Evolutionary conservation across 2,113 vertebrate genomes (phyloP), one percentile per base, ranked within the genome.

Genomic region (Dolichotis patagonum): DNA sequence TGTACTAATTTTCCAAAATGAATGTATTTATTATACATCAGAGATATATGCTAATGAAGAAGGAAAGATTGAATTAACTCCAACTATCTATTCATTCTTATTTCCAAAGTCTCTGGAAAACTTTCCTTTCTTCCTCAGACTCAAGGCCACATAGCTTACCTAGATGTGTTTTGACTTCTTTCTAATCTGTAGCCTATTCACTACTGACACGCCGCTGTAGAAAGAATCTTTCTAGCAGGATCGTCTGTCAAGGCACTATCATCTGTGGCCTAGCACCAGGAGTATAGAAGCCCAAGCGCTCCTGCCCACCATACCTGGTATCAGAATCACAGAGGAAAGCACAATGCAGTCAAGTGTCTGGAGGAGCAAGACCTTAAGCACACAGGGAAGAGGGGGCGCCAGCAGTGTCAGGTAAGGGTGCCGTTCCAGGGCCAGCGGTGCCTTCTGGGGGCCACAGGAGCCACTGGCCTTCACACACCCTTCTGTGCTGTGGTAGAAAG

Each of bases 61-160:
- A 30, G 43, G 28, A 28, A 17, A 49, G 49, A 62, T 41, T 62
- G 83, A 73, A 54, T 52, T 13, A 62, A 89, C 22, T 41, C 35
- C 43, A 52, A 58, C 14, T 17, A 46, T 41, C 43, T 52, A 83
- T 30, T 60, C 26, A 12, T 71, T 41, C 41, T 20, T 73, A 88
- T 83, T 62, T 88, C 54, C 65, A n/a, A n/a, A 73, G 63, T n/a
- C 16, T 80, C 80, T 69, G 62, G 54, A n/a, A n/a, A n/a, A n/a
- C n/a, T n/a, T n/a, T n/a, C n/a, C n/a, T n/a, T n/a, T n/a, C n/a
- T n/a, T n/a, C n/a, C n/a, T n/a, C n/a, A 35, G 28, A 54, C 26
- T 19, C 58, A 78, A 58, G 65, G 71, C 43, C 35, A 78, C 46
- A 85, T 78, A 1, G 19, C 43, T 8, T 83, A 41, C 17, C 32